A percentile compares a stretch with the other conserved stretches of the same genome.
Evolutionary conservation across 1,140 invertebrate species (phyloP).

Genomic region (Tetragonula clypearis): DNA sequence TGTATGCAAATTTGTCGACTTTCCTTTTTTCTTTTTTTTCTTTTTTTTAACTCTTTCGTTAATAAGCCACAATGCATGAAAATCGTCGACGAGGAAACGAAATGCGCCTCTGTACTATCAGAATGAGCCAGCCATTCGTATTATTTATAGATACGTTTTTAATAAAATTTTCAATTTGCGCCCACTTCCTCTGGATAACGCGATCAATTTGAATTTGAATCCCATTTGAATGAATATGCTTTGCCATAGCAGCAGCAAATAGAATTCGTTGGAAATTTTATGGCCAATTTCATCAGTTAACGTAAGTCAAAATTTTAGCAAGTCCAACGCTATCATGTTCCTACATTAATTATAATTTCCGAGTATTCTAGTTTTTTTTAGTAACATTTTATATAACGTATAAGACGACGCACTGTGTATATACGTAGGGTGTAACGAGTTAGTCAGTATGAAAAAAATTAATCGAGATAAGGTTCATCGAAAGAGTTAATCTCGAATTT

Average conservation of each 20-base stretch:
- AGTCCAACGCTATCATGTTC: background rate
- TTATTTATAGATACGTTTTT: background rate
- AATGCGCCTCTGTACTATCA: background rate
- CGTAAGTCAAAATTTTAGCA: background rate
- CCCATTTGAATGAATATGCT: background rate
- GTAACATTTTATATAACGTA: background rate
- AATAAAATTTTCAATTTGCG: constrained; percentile 20
- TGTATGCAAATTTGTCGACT: constrained; percentile 2
- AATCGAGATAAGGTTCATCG: too few relatives aligned
- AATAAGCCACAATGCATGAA: background rate
- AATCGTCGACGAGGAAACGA: background rate
- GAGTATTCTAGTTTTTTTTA: background rate
- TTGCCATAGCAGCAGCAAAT: background rate
- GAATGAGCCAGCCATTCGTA: constrained; percentile 40
- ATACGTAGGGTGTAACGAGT: background rate
- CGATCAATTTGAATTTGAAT: background rate
- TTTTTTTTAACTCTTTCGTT: constrained; percentile 1
- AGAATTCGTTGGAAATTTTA: background rate
- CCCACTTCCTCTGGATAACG: constrained; percentile 5
- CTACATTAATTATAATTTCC: constrained; percentile 11
- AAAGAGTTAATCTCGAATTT: too few relatives aligned
- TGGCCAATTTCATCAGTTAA: constrained; percentile 17
- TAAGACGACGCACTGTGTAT: background rate
- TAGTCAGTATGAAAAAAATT: too few relatives aligned
- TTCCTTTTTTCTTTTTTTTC: background rate